Base-by-base conservation (phyloP, 1,140 invertebrate species). In the Diorhabda sublineata region DNA sequence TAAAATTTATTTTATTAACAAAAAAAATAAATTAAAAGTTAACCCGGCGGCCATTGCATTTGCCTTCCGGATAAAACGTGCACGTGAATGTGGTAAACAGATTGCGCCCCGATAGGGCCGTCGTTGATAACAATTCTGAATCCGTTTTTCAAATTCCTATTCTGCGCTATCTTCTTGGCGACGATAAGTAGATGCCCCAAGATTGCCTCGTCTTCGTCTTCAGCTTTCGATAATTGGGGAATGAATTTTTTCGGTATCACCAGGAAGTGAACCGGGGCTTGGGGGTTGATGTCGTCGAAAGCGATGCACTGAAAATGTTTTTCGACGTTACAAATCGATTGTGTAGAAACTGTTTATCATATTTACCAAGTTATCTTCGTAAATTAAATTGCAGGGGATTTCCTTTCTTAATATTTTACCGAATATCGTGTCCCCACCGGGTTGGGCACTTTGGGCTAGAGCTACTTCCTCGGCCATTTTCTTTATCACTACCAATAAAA, bases 241-340 rank as follows among this genome's bases (percentile, higher is more conserved):
- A 99, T 97, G 1, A 90, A 88, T 81, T 97, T 98, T 58, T 91
- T 89, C 5, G 97, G 98, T 76, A 99, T 98, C 0, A 99, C 97
- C 72, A 99, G 81, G 79, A 98, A 98, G 82, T 99, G 98, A 0
- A 90, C 89, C 1, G 98, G 97, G 6, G 97, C 97, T 68, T 77
- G 76, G 7, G 94, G 89, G 75, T 86, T 90, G 42, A 98, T 84
- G 84, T 99, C 97, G 69, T 91, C 83, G 77, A 96, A 95, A 11
- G 92, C 94, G 4, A 96, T 85, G 78, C 91, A 93, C 89, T 92
- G 68, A 73, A 81, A 83, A 69, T 5, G 4, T 26, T 26, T 26
- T 26, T 26, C 26, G 26, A 26, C 26, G 26, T 26, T 26, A 26
- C 26, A 26, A 26, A 26, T 26, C 26, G 26, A 26, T 26, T 26